phyloP scores from a whole-genome alignment of 1,140 invertebrate species.

The Asobara japonica region DNA sequence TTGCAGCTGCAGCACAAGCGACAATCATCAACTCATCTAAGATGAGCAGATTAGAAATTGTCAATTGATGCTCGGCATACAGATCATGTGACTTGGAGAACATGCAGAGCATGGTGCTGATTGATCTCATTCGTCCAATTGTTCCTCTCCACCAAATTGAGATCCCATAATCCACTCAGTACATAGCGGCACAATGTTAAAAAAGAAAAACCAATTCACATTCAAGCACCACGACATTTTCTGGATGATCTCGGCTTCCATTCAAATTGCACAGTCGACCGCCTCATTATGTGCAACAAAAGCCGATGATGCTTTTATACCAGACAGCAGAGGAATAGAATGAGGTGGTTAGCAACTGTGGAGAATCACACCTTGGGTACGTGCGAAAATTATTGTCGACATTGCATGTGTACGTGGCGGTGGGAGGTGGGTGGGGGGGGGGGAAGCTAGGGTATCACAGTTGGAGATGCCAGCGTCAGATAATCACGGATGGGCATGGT shows the following conservation, averaged over 20 bases:
- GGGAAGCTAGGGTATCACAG: neutral
- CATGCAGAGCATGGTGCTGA: too few relatives aligned
- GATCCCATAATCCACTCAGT: neutral
- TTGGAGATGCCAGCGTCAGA: neutral
- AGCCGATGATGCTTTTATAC: conserved; percentile 23
- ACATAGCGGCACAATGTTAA: neutral
- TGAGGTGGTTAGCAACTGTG: conserved; percentile 21
- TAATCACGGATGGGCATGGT: neutral
- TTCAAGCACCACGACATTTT: neutral
- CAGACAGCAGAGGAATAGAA: conserved; percentile 6
- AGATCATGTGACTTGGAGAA: too few relatives aligned
- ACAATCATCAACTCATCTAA: too few relatives aligned
- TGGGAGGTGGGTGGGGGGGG: neutral
- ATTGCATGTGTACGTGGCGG: conserved; percentile 16
- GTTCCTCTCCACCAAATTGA: too few relatives aligned
- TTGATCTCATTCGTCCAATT: neutral
- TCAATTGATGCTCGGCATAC: too few relatives aligned
- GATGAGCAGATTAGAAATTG: too few relatives aligned
- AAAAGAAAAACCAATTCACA: neutral
- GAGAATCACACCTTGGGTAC: conserved; percentile 25
- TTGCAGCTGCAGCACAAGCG: too few relatives aligned
- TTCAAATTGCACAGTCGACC: conserved; percentile 17
- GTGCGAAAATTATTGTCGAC: conserved; percentile 31
- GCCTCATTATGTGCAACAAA: conserved; percentile 30
- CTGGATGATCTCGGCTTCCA: neutral